Evolutionary conservation across 2,888 invertebrate genomes (phyloP).

Genomic region (Oligia latruncula): DNA sequence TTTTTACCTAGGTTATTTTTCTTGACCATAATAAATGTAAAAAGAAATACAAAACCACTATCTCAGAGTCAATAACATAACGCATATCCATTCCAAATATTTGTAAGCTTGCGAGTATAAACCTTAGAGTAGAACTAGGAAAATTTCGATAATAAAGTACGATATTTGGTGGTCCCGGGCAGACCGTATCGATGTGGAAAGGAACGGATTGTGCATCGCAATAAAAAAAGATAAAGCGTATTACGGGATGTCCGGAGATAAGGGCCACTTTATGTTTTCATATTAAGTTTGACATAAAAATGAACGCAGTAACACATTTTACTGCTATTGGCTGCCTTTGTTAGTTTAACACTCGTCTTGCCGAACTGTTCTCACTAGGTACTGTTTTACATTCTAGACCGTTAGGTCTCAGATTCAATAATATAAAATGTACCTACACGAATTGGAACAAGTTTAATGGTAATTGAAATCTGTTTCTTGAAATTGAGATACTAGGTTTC

Average conservation of each 20-base stretch:
- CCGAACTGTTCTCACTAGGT: slow-evolving; percentile 48
- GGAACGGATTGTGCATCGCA: slow-evolving; percentile 81
- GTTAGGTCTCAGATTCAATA: slow-evolving; percentile 10
- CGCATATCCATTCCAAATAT: slow-evolving; percentile 54
- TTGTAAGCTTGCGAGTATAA: slow-evolving; percentile 58
- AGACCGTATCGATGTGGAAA: slow-evolving; percentile 72
- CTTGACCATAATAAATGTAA: slow-evolving; percentile 16
- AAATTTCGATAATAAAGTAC: slow-evolving; percentile 65
- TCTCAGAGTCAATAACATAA: slow-evolving; percentile 43
- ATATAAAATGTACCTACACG: background rate
- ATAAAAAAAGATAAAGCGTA: slow-evolving; percentile 85
- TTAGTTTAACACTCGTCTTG: slow-evolving; percentile 69
- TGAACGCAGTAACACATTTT: slow-evolving; percentile 77
- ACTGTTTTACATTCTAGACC: slow-evolving; percentile 31
- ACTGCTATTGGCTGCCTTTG: slow-evolving; percentile 75
- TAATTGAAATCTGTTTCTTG: slow-evolving; percentile 37
- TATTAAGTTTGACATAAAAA: slow-evolving; percentile 84
- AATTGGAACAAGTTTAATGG: slow-evolving; percentile 16
- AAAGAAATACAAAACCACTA: slow-evolving; percentile 36
- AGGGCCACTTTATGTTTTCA: slow-evolving; percentile 82
- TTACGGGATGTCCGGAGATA: slow-evolving; percentile 85
- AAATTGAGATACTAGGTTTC: slow-evolving; percentile 39
- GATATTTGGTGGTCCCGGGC: slow-evolving; percentile 64
- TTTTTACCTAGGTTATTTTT: slow-evolving; percentile 21
- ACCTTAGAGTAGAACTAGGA: slow-evolving; percentile 64